Evolutionary conservation across 2,888 invertebrate genomes (phyloP), one percentile per base, ranked within the genome.

Genomic region (Nemotelus pantherinus): DNA sequence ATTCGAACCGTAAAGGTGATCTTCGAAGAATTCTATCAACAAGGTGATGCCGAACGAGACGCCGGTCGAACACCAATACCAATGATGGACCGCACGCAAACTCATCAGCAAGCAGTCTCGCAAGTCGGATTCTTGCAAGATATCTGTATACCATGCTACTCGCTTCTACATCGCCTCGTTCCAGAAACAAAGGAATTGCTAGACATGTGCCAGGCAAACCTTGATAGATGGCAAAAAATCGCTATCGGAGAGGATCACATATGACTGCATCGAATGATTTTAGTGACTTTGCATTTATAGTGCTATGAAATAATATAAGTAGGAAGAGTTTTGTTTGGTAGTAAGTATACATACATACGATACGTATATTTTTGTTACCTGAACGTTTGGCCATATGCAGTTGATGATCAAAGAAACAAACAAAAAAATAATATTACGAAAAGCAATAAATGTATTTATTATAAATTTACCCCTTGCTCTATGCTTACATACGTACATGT

Each of bases 111-210:
- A 82, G 92, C 95, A 0, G 88, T 91, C 3, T 92, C 93, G 80
- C 95, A 95, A 90, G 92, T 92, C 68, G 94, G 94, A 0, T 95
- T 95, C 84, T 87, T 95, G 77, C 91, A 89, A 79, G 93, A 93
- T 70, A 95, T 95, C 80, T 95, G 95, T 85, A 87, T 94, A 60
- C 94, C 95, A 0, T 95, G 95, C 85, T 95, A 95, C 84, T 89
- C 89, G 39, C 87, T 94, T 71, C 87, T 95, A 67, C 86, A 89
- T 71, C 87, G 88, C 79, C 88, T 95, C 43, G 88, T 95, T 67
- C 95, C 95, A 0, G 89, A 90, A 81, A 93, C 94, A 0, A 88
- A 90, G 81, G 92, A 92, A 0, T 89, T 95, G 87, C 87, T 93
- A 71, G 89, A 90, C 6, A 93, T 93, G 88, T 91, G 93, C 85